Base-by-base conservation (phyloP, 2,113 vertebrate species). In the Octodon degus region DNA sequence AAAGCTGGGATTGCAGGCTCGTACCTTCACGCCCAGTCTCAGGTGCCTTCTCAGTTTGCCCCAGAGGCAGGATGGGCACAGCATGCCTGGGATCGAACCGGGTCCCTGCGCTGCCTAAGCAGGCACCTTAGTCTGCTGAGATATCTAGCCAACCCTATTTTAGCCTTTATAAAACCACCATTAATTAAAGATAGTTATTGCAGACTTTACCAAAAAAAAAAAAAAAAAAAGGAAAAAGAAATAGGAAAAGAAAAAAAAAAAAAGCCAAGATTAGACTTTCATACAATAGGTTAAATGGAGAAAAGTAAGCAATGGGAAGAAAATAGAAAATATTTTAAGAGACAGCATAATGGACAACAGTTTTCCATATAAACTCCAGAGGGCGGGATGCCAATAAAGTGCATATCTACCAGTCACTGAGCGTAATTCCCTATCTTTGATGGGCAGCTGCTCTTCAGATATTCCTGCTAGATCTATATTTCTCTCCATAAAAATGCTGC, bases 251-350 rank as follows among this genome's bases (percentile, higher is more conserved):
- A 43, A 43, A 43, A 43, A 43, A 2, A 43, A 43, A 2, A 85
- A 90, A 24, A 82, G 2, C 4, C 74, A 98, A 94, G 25, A 67
- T 12, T 10, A 67, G 90, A 95, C 2, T 93, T 94, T 40, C 2
- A 3, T 55, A 60, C 97, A 97, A 91, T 3, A 88, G 0, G 7
- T 92, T 84, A 94, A 96, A 97, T 68, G 87, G 40, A 63, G 34
- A 55, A 86, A 87, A 82, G 68, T 96, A 87, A 97, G 89, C 58
- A 97, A 40, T 86, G 96, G 97, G 95, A 97, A 97, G 60, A 95
- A 93, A 98, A 96, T 97, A 96, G 58, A 96, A 93, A 98, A 97
- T 97, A 96, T 94, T 97, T 97, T 72, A 82, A 43, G 95, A 94
- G 91, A 65, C 40, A 76, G 47, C 92, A 88, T 65, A 95, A 97